Evolutionary conservation across 2,888 invertebrate species (phyloP), one percentile per base, ranked within the genome.

Genomic region (Listrodromus nycthemerus): DNA sequence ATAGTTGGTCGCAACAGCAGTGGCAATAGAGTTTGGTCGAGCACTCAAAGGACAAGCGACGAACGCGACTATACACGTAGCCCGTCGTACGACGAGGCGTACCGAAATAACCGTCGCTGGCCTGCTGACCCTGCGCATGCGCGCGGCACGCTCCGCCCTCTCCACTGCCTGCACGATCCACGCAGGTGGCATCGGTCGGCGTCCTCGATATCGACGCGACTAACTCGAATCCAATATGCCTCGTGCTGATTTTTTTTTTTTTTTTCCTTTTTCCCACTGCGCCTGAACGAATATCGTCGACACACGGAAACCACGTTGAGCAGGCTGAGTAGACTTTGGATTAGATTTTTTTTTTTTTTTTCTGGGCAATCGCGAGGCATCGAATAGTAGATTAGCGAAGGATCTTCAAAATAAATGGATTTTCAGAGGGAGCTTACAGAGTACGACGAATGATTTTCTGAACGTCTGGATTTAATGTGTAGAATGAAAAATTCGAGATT

Each of bases 41-140:
- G 77, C 67, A 77, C 77, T 77, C 76, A 65, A 77, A 76, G 76
- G 75, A 80, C 71, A 80, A 76, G 48, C 48, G 33, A 52, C 77
- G 66, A 50, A 41, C 41, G 41, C 78, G 73, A 61, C 71, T 67
- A 27, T 41, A 74, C 55, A 50, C 41, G 41, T 41, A 41, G 41
- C 41, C 50, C 71, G 52, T 52, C 48, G 74, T 75, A 78, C 74
- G 70, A 80, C 76, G 55, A 65, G 71, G 75, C 69, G 85, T 82
- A 80, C 86, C 83, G 77, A 89, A 90, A 89, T 90, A 89, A 89
- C 87, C 84, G 75, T 41, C 84, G 70, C 81, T 83, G 85, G 76
- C 86, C 88, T 86, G 82, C 84, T 87, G 86, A 88, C 87, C 87
- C 86, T 84, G 80, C 88, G 58, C n/a, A 10, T 21, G 52, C 33